Base-by-base conservation (phyloP, 1,140 invertebrate genomes). In the Paraescarpia echinospica region DNA sequence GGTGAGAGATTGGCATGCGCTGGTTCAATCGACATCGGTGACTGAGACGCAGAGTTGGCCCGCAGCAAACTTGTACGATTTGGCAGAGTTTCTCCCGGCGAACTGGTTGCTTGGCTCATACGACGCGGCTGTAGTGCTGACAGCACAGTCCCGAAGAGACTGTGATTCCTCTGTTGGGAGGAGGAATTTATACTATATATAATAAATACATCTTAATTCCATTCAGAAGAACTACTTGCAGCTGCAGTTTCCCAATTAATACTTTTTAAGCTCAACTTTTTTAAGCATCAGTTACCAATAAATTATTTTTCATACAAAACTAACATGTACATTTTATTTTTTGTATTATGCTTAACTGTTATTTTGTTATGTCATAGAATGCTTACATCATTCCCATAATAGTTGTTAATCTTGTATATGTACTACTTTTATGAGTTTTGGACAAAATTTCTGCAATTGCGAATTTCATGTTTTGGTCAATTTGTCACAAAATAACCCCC, bases 121-220 rank as follows among this genome's bases (percentile, higher is more conserved):
- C 89, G 92, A 22, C 33, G 93, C 90, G 90, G 93, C 94, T 92
- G 94, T 48, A 91, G 91, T n/a, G 96, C 96, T 93, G 95, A 96
- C 89, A 96, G 96, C 90, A 97, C 95, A 93, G 96, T 96, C 90
- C 99, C 99, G 96, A 99, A 99, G 89, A 99, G 96, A 59, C 98
- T 98, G 96, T 99, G 99, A 96, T 99, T 99, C 95, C 99, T 97
- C 98, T 99, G 97, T 90, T 94, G 94, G 92, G 93, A 77, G 92
- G n/a, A 33, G 18, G 35, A 33, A 77, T 22, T 22, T 77, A 77
- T 77, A 77, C 18, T 77, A 77, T 31, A 77, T 77, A 77, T 77
- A n/a, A 77, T 77, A 18, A 2, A 77, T 0, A 0, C 59, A 77
- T 31, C 12, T 77, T 8, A 77, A 27, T 27, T 77, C 59, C 22